Percentiles rank a stretch among this genome's conserved stretches.
Conservation (phyloP, 1,140 invertebrate genomes). For the Paraescarpia echinospica region DNA sequence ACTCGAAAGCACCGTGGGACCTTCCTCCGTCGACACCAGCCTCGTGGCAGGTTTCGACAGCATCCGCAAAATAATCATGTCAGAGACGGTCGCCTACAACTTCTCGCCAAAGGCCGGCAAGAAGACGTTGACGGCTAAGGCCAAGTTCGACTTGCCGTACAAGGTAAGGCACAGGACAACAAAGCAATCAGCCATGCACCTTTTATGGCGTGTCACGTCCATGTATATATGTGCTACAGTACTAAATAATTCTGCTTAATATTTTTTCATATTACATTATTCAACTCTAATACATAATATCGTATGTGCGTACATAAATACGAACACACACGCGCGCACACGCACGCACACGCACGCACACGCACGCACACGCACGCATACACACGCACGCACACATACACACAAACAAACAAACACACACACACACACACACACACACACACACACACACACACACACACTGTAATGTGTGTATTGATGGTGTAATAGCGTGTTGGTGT, state of each 20-base stretch:
- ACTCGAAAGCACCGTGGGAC: conserved; percentile 11
- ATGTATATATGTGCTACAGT: too few relatives aligned
- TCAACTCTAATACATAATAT: neutral
- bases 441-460: neutral
- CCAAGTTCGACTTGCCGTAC: conserved; percentile 12
- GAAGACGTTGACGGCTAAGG: conserved; percentile 3
- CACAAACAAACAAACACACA: neutral
- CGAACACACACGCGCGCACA: neutral
- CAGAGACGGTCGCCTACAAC: conserved; percentile 21
- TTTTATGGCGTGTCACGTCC: too few relatives aligned
- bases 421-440: neutral
- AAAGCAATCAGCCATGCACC: neutral
- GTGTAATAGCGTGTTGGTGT: neutral
- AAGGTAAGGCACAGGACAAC: neutral
- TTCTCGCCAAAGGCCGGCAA: neutral
- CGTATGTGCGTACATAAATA: neutral
- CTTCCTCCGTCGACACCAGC: conserved; percentile 19
- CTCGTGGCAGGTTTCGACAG: conserved; percentile 21
- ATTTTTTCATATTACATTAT: neutral
- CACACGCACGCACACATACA: neutral
- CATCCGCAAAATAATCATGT: conserved; percentile 6
- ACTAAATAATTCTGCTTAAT: too few relatives aligned
- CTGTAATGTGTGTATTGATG: neutral
- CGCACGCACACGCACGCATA: neutral
- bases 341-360: neutral